Evolutionary conservation across 2,888 invertebrate genomes (phyloP).

Genomic region (Bruchidius siliquastri): DNA sequence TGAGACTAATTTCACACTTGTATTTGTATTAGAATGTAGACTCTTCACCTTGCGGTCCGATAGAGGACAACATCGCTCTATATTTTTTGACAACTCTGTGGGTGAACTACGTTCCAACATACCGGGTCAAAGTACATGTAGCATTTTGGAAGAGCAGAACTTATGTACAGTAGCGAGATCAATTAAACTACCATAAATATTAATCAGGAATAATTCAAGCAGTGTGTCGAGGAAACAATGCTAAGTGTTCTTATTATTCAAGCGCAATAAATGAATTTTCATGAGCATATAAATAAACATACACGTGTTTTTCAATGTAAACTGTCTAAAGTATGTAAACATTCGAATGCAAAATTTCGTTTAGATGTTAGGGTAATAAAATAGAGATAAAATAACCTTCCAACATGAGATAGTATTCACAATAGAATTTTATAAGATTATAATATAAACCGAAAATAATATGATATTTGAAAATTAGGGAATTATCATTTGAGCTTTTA

Average conservation of each 20-base stretch:
- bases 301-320: background rate
- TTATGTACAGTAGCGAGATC: background rate
- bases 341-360: background rate
- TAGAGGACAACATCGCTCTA: no score
- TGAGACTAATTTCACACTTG: no score
- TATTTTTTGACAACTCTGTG: no score
- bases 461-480: background rate
- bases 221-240: background rate
- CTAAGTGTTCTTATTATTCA: background rate
- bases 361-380: background rate
- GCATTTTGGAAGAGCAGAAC: background rate
- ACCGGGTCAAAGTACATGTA: no score
- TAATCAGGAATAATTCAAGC: background rate
- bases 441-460: background rate
- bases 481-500: no score
- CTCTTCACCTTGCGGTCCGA: no score
- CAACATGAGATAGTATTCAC: background rate
- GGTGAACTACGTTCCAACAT: no score
- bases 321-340: background rate
- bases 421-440: background rate
- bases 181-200: background rate
- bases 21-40: no score
- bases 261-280: background rate
- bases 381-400: background rate
- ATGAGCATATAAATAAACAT: background rate